Evolutionary conservation across 2,888 invertebrate genomes (phyloP).

Genomic region (Cheilosia soror): DNA sequence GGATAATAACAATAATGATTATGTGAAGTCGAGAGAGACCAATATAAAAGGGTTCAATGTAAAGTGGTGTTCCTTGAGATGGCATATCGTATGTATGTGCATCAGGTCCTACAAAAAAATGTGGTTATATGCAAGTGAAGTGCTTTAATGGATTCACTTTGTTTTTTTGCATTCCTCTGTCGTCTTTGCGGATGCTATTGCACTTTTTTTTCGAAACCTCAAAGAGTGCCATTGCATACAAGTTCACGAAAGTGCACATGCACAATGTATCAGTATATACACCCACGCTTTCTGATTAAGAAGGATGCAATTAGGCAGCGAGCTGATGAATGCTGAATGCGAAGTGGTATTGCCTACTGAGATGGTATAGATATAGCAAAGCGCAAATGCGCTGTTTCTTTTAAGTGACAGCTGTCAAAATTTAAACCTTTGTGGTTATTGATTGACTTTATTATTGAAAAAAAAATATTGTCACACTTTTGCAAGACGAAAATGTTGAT

Average conservation of each 20-base stretch:
- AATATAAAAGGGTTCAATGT: conserved; percentile 75
- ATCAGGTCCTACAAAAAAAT: conserved; percentile 60
- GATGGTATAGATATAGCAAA: background rate
- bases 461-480: too few relatives aligned
- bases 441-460: background rate
- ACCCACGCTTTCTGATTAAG: conserved; percentile 29
- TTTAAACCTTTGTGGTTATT: background rate
- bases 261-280: background rate
- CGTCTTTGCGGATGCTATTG: background rate
- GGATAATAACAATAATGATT: conserved; percentile 75
- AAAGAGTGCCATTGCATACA: conserved; percentile 53
- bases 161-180: conserved; percentile 33
- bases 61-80: conserved; percentile 65
- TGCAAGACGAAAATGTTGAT: too few relatives aligned
- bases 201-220: conserved; percentile 1
- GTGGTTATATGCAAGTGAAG: conserved; percentile 65
- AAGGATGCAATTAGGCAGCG: conserved; percentile 63
- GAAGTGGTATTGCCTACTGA: background rate
- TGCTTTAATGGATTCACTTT: conserved; percentile 74
- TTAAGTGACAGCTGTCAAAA: background rate
- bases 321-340: conserved; percentile 3
- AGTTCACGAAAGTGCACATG: conserved; percentile 30
- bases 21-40: conserved; percentile 64
- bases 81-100: conserved; percentile 38
- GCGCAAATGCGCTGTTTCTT: background rate